Evolutionary conservation across 2,797 vertebrate species (phyloP), one percentile per base, ranked within the genome.

Genomic region (Hyperoplus immaculatus): DNA sequence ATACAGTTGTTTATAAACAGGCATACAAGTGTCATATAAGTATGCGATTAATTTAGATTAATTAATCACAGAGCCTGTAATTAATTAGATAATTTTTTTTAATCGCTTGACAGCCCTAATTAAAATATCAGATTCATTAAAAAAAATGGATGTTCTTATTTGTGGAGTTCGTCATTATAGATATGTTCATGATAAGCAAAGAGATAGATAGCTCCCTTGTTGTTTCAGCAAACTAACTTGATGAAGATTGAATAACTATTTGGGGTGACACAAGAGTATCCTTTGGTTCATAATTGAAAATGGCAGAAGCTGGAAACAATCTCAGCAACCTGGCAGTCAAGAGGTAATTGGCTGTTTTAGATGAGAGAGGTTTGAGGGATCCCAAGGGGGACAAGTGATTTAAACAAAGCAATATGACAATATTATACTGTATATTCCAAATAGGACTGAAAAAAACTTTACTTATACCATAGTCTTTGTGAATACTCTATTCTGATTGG

Each of bases 291-390:
- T 77, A 78, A 81, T 60, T 76, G 72, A 73, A 83, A 82, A 64
- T 45, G 58, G 51, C 55, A 78, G 55, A 72, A 69, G 68, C 65
- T 81, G 65, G 59, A 72, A 76, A 77, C 41, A 10, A 15, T 78
- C 74, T 56, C 18, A 55, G 54, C 42, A 14, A 50, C 75, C 81
- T 82, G 80, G 58, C 84, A 83, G 54, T 80, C 76, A 75, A 13
- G 53, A 49, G 75, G 49, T 81, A 88, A 89, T 81, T 89, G 77
- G 71, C 21, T 62, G 61, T 70, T 82, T 82, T 58, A 39, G 21
- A 62, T 69, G n/a, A 56, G 66, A 67, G 68, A 2, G 7, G 59
- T 65, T 9, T 57, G 45, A 73, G 57, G 43, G 51, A 71, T 73
- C 54, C 68, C 47, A 67, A 55, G 69, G 78, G 54, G 36, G n/a